These are phyloP conservation scores for Drosophila tanythrix DNA, from an alignment of 2,888 invertebrate genomes.

Conservation along the genomic window DNA sequence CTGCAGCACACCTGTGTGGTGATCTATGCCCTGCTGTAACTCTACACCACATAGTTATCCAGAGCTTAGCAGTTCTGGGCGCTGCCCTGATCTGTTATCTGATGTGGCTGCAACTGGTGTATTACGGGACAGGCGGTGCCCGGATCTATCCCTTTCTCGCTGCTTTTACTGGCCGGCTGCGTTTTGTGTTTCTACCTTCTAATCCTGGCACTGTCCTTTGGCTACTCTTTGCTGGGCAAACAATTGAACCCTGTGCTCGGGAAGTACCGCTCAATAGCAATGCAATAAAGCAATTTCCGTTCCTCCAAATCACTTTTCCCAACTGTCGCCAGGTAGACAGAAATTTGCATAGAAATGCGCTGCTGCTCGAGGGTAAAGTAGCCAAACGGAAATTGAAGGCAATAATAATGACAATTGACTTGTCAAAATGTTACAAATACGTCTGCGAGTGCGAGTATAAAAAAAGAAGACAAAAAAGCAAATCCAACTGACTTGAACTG, in stretches of 20 bases:
- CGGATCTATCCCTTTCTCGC: slow-evolving; percentile 61
- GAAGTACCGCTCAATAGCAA: neutral
- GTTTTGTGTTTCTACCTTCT: slow-evolving; percentile 35
- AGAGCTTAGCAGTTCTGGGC: slow-evolving; percentile 5
- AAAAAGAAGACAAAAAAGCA: slow-evolving; percentile 10
- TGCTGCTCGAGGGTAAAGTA: slow-evolving; percentile 15
- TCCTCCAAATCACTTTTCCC: slow-evolving; percentile 9
- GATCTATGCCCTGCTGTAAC: slow-evolving; percentile 42
- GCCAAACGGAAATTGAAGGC: slow-evolving; percentile 51
- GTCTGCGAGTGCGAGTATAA: neutral
- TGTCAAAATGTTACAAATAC: slow-evolving; percentile 55
- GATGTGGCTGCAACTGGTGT: slow-evolving; percentile 35
- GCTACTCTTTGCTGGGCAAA: slow-evolving; percentile 54
- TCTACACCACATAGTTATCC: slow-evolving; percentile 51
- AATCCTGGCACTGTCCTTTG: slow-evolving; percentile 25
- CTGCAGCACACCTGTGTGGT: slow-evolving; percentile 41
- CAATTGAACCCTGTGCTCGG: slow-evolving; percentile 31
- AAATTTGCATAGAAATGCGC: slow-evolving; percentile 55
- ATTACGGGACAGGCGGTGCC: slow-evolving; percentile 18
- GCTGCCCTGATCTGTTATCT: slow-evolving; percentile 42
- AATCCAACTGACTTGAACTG: slow-evolving; percentile 9
- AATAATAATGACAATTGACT: slow-evolving; percentile 66
- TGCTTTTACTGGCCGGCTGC: slow-evolving; percentile 4
- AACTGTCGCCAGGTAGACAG: slow-evolving; percentile 8
- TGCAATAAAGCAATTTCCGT: slow-evolving; percentile 57